Evolutionary conservation across 2,113 vertebrate species (phyloP).

Genomic region (Eulemur macaco): DNA sequence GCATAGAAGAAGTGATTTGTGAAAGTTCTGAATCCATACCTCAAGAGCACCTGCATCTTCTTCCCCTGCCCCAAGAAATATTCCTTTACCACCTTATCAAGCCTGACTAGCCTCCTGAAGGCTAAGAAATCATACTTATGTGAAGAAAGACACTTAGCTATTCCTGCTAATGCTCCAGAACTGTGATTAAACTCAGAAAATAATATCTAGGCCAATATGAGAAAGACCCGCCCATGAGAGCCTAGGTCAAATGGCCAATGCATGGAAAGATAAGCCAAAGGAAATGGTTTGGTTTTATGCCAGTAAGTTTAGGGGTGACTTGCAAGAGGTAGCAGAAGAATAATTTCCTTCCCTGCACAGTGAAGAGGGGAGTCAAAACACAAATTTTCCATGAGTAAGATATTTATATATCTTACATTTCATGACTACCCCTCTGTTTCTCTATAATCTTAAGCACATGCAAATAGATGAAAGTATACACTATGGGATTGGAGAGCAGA

Average conservation of each 20-base stretch:
- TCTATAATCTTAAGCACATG: not conserved
- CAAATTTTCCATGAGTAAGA: not conserved
- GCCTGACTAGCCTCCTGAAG: not conserved
- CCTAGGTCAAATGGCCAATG: fast-evolving
- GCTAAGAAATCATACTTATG: not conserved
- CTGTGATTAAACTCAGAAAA: not conserved
- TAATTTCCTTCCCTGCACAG: fast-evolving
- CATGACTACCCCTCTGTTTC: not conserved
- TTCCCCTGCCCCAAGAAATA: fast-evolving
- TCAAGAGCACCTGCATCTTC: not conserved
- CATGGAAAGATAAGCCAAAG: not conserved
- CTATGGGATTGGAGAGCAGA: not conserved
- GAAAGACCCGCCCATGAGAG: fast-evolving
- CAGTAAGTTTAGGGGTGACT: not conserved
- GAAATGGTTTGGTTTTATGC: not conserved
- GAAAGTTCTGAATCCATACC: not conserved
- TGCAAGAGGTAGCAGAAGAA: not conserved
- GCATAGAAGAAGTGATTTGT: not conserved
- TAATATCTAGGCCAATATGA: not conserved
- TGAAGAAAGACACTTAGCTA: not conserved
- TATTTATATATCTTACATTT: not conserved
- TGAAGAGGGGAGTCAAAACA: not conserved
- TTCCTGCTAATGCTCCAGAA: not conserved
- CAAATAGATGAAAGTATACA: not conserved
- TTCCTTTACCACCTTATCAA: fast-evolving